These are phyloP conservation scores for Morinoia aosen DNA, from an alignment of 2,888 invertebrate genomes.

Conservation along the genomic window DNA sequence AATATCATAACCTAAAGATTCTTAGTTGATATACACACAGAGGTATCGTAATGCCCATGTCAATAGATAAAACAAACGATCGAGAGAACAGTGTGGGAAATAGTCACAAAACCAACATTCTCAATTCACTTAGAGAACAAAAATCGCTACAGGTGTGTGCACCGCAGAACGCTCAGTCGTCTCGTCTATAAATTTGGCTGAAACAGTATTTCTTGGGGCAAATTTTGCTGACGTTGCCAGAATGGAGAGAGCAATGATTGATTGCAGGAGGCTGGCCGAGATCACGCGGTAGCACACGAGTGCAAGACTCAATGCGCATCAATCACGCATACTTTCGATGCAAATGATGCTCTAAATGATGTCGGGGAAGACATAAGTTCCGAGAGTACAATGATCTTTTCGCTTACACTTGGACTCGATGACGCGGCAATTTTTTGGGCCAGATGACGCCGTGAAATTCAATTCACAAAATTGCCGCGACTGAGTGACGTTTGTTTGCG, in stretches of 20 bases:
- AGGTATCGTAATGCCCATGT: too few relatives aligned
- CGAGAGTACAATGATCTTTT: background rate
- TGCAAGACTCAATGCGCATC: slow-evolving; percentile 19
- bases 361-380: background rate
- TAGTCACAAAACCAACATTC: too few relatives aligned
- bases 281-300: background rate
- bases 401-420: background rate
- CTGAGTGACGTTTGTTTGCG: background rate
- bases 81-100: too few relatives aligned
- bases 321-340: slow-evolving; percentile 38
- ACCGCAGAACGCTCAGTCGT: background rate
- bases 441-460: slow-evolving; percentile 30
- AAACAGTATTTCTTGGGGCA: background rate
- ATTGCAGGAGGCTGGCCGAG: background rate
- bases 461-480: background rate
- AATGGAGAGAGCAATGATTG: background rate
- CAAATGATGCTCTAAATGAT: slow-evolving; percentile 44
- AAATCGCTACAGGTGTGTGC: too few relatives aligned
- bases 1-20: too few relatives aligned
- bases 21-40: too few relatives aligned
- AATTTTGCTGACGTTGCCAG: background rate
- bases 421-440: background rate
- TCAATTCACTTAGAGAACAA: too few relatives aligned
- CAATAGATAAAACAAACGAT: too few relatives aligned
- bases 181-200: background rate